Evolutionary conservation across 2,888 invertebrate species (phyloP).

Genomic region (Stenurella melanura): DNA sequence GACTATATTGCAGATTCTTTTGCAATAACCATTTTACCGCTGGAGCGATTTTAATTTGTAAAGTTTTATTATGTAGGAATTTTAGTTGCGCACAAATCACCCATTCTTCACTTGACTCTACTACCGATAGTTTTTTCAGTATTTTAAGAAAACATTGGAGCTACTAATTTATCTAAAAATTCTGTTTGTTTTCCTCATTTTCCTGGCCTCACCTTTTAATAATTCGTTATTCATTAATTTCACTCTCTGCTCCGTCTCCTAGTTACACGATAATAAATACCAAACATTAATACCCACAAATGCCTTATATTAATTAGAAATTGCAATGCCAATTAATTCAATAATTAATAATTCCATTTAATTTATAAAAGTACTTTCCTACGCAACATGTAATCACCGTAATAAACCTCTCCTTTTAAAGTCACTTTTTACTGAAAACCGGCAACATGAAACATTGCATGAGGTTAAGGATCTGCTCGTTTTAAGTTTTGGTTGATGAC

Average conservation of each 20-base stretch:
- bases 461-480: background rate
- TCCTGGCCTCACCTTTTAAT: no score
- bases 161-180: no score
- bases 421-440: background rate
- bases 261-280: background rate
- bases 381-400: background rate
- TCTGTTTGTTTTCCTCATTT: no score
- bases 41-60: no score
- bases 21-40: no score
- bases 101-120: no score
- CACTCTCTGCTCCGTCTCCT: background rate
- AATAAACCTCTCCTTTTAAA: background rate
- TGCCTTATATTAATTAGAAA: background rate
- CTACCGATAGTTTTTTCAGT: no score
- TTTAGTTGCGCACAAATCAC: no score
- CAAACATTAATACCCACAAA: background rate
- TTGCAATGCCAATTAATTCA: background rate
- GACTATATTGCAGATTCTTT: no score
- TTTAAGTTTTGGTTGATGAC: conserved; percentile 4
- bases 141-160: no score
- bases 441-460: conserved; percentile 17
- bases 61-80: no score
- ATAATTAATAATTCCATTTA: background rate
- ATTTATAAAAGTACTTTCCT: background rate
- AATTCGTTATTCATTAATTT: background rate